Base-by-base conservation (phyloP, 1,140 invertebrate genomes). In the Geopemphigus sp. region DNA sequence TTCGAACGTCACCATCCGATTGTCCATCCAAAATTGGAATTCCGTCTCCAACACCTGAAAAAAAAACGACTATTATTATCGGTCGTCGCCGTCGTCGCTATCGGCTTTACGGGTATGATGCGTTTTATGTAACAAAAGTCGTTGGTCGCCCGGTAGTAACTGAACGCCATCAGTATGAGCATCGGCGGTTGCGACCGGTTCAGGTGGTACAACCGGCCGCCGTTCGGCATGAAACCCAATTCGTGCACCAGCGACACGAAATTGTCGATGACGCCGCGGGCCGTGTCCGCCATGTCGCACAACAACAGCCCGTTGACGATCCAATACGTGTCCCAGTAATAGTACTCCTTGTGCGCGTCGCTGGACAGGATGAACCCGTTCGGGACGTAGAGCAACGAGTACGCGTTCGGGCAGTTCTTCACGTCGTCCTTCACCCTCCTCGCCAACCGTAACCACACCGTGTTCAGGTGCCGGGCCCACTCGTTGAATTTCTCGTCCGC, bases 321-420 rank as follows among this genome's bases (percentile, higher is more conserved):
- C n/a, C n/a, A n/a, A n/a, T n/a, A n/a, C n/a, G n/a, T n/a, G n/a
- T n/a, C n/a, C n/a, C n/a, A n/a, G n/a, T n/a, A n/a, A n/a, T n/a
- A n/a, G 82, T 91, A 45, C 32, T 72, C 70, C 22, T 17, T 59
- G 47, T 72, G 96, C 78, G 94, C 87, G 10, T 94, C 95, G 8
- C 95, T 95, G 5, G 95, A 94, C 47, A 95, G 89, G 24, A 96
- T 89, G 82, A 95, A 93, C 45, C 91, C 91, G 83, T 96, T 90
- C 0, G 92, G 88, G 4, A 95, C 88, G 73, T 91, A 92, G 73
- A 95, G 89, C 74, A 94, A 86, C 80, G 93, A 94, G 82, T 91
- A 90, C 22, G 86, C 86, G 17, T 91, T 87, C 0, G 89, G 90
- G 83, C 92, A 83, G 3, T 85, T 78, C 1, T 84, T 81, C 0